phyloP scores from a whole-genome alignment of 2,113 vertebrate species.

The Hemiprocne comata region DNA sequence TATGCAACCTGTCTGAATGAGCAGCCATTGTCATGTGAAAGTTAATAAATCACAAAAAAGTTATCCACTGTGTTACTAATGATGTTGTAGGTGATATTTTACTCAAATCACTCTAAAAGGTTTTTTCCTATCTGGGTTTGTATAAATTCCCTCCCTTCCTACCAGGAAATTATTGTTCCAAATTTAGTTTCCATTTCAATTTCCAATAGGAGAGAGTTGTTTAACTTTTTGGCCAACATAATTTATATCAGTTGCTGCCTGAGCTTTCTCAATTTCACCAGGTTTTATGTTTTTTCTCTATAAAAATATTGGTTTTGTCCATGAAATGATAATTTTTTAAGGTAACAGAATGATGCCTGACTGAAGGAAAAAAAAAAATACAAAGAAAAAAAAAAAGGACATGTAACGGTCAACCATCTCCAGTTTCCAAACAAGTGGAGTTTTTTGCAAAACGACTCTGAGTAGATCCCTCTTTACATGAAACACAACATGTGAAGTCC shows the following conservation, averaged over 20 bases:
- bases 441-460: not conserved
- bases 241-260: not conserved
- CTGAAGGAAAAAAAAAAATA: not conserved
- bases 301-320: not conserved
- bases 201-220: not conserved
- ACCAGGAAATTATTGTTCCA: not conserved
- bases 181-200: not conserved
- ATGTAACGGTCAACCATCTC: not conserved
- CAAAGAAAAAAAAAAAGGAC: fast-evolving
- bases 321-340: not conserved
- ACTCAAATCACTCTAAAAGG: not conserved
- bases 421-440: not conserved
- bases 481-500: not conserved
- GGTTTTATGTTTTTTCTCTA: not conserved
- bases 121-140: not conserved
- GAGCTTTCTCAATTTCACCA: not conserved
- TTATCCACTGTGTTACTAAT: not conserved
- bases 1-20: not conserved
- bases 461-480: not conserved
- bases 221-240: not conserved
- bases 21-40: not conserved
- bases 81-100: not conserved
- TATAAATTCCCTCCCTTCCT: not conserved
- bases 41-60: not conserved
- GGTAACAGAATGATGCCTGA: not conserved